Evolutionary conservation across 2,797 vertebrate genomes (phyloP).

Genomic region (Sebastes goodei): DNA sequence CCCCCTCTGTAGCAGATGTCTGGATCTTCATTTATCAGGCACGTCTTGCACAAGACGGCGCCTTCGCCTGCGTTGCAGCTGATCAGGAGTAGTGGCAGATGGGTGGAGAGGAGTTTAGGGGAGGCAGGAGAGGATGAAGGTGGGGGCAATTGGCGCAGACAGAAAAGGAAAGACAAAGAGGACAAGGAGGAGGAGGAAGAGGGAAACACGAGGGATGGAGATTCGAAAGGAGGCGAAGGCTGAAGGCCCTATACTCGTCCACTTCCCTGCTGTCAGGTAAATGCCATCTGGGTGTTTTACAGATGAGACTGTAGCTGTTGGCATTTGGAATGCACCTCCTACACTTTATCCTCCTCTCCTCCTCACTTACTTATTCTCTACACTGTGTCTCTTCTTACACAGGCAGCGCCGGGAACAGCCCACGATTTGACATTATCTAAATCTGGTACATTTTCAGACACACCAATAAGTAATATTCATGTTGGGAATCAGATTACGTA

Average conservation of each 20-base stretch:
- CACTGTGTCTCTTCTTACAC: slow-evolving; percentile 6
- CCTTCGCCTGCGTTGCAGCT: slow-evolving; percentile 34
- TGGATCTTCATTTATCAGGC: slow-evolving; percentile 66
- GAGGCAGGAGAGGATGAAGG: slow-evolving; percentile 2
- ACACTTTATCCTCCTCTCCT: slow-evolving; percentile 47
- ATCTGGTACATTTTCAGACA: slow-evolving; percentile 5
- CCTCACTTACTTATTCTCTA: slow-evolving; percentile 32
- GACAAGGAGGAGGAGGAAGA: slow-evolving; percentile 34
- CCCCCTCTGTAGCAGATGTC: slow-evolving; percentile 50
- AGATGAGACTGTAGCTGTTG: slow-evolving; percentile 66
- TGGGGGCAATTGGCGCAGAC: slow-evolving; percentile 27
- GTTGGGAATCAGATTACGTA: not conserved
- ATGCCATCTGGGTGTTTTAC: slow-evolving; percentile 73
- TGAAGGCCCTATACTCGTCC: slow-evolving; percentile 33
- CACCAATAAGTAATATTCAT: slow-evolving; percentile 1
- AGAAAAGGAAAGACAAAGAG: slow-evolving; percentile 40
- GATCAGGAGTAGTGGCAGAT: slow-evolving; percentile 19
- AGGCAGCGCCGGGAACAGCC: not conserved
- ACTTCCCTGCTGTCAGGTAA: slow-evolving; percentile 72
- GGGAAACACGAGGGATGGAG: slow-evolving; percentile 18
- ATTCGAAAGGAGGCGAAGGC: slow-evolving; percentile 23
- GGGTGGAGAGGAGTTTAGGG: slow-evolving; percentile 6
- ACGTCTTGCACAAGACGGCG: slow-evolving; percentile 52
- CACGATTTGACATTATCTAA: slow-evolving; percentile 31
- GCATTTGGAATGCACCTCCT: slow-evolving; percentile 63